These are phyloP conservation scores for Brenthis daphne DNA, from an alignment of 2,888 invertebrate species.

Conservation along the genomic window DNA sequence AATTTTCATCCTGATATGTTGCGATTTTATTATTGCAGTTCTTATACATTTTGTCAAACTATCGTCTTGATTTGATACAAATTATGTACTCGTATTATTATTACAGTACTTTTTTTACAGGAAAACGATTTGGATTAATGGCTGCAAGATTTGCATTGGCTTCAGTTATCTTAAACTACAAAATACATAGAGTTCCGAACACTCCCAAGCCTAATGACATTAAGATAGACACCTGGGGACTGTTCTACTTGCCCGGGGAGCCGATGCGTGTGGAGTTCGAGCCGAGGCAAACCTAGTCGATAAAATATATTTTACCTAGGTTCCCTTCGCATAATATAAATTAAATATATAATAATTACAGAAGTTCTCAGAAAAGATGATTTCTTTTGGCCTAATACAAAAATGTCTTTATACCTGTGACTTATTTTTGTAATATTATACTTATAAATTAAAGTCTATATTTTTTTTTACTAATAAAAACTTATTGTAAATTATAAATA, in stretches of 20 bases:
- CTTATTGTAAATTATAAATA: no score
- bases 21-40: no score
- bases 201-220: conserved; percentile 40
- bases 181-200: conserved; percentile 37
- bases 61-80: background rate
- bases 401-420: no score
- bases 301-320: background rate
- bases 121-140: conserved; percentile 49
- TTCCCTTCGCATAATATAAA: background rate
- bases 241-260: conserved; percentile 47
- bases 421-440: no score
- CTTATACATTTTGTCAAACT: no score
- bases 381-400: no score
- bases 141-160: conserved; percentile 46
- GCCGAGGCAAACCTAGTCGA: conserved; percentile 8
- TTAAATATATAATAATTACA: no score
- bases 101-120: conserved; percentile 40
- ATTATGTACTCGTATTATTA: background rate
- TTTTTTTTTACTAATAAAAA: no score
- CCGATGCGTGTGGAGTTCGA: conserved; percentile 40
- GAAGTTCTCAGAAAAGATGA: no score
- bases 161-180: conserved; percentile 44
- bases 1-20: no score
- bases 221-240: conserved; percentile 42
- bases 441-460: no score